Conservation (phyloP, 2,888 invertebrate species). For the Coleophora deauratella region DNA sequence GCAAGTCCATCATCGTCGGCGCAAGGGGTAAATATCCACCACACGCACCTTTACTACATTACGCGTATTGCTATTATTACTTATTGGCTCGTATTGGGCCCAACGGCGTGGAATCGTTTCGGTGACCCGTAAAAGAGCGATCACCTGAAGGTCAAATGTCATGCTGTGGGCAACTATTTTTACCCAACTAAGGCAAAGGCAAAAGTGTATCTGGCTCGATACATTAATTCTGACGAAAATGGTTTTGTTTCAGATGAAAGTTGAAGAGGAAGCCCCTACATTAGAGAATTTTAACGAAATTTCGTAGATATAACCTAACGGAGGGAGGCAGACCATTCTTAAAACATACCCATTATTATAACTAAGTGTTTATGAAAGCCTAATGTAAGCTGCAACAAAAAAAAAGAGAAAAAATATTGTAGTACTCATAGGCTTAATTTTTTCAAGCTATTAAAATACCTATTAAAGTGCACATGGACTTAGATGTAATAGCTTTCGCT, state of each 20-base stretch:
- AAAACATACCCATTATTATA: conserved; percentile 61
- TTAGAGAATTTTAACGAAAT: conserved; percentile 68
- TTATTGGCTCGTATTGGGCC: too few species aligned
- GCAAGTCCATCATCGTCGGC: conserved; percentile 76
- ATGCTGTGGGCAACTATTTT: too few species aligned
- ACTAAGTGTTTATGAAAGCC: conserved; percentile 65
- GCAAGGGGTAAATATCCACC: conserved; percentile 46
- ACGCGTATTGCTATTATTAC: too few species aligned
- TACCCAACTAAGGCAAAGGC: too few species aligned
- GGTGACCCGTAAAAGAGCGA: too few species aligned
- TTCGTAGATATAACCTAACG: conserved; percentile 66
- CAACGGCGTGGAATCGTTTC: too few species aligned
- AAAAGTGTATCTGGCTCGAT: too few species aligned
- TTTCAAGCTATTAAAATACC: conserved; percentile 56
- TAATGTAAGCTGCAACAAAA: conserved; percentile 65
- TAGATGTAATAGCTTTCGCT: conserved; percentile 60
- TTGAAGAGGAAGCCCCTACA: conserved; percentile 62
- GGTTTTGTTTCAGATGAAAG: conserved; percentile 64
- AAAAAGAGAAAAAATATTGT: conserved; percentile 51
- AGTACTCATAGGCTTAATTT: conserved; percentile 66
- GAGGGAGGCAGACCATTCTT: conserved; percentile 62
- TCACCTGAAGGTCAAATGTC: too few species aligned
- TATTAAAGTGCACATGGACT: conserved; percentile 65
- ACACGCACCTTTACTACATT: neutral
- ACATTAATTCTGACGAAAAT: too few species aligned